phyloP scores from a whole-genome alignment of 2,113 vertebrate genomes.

The Nasalis larvatus region DNA sequence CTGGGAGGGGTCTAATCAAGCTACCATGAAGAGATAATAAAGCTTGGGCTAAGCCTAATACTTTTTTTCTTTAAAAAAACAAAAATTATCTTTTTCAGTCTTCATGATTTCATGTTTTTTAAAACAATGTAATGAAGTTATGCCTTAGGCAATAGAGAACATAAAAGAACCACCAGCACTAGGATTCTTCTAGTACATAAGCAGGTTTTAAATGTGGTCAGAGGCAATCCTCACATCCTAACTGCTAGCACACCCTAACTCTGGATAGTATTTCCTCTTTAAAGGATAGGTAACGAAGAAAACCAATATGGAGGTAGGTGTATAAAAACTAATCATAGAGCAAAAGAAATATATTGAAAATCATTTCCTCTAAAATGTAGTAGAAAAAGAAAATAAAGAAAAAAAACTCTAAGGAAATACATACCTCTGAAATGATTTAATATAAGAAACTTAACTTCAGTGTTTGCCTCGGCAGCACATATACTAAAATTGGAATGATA shows the following conservation, averaged over 20 bases:
- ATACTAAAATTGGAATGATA: no score
- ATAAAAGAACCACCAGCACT: neutral
- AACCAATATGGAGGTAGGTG: neutral
- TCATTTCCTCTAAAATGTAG: no score
- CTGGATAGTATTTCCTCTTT: neutral
- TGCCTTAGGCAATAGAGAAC: neutral
- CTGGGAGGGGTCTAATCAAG: neutral
- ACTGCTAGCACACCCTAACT: neutral
- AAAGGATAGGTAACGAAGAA: neutral
- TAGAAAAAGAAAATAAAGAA: no score
- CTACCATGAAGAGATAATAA: neutral
- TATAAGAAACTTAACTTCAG: conserved; percentile 5
- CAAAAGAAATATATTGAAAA: conserved; percentile 12
- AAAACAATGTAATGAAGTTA: neutral
- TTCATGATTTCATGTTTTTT: neutral
- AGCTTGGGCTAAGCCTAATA: neutral
- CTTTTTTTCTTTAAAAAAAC: neutral
- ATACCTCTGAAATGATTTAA: neutral
- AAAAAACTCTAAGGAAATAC: neutral
- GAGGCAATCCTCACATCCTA: neutral
- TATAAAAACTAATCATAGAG: neutral
- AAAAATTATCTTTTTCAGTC: neutral
- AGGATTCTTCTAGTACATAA: neutral
- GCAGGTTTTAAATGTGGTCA: neutral
- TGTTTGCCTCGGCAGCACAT: no score